Evolutionary conservation across 2,797 vertebrate species (phyloP).

Genomic region (Esox lucius): DNA sequence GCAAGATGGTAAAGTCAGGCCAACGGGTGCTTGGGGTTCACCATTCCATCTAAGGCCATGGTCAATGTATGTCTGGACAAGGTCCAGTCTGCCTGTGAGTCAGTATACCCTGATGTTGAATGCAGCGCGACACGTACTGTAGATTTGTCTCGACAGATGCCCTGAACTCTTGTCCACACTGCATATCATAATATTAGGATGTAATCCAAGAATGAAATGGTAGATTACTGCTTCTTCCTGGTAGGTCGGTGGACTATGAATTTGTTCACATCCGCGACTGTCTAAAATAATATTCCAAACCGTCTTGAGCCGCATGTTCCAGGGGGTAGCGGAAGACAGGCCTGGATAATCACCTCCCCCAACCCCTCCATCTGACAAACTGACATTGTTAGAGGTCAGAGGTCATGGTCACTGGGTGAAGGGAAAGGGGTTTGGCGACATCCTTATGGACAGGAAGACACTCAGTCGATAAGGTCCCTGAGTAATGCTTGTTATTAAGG

Average conservation of each 20-base stretch:
- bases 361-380: neutral
- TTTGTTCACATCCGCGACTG: neutral
- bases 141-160: slow-evolving; percentile 26
- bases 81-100: neutral
- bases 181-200: slow-evolving; percentile 29
- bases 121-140: slow-evolving; percentile 1
- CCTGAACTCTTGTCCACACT: slow-evolving; percentile 29
- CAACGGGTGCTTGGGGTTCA: slow-evolving; percentile 4
- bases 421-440: slow-evolving; percentile 47
- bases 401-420: slow-evolving; percentile 46
- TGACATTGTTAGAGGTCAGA: slow-evolving; percentile 35
- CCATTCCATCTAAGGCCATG: neutral
- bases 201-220: slow-evolving; percentile 13
- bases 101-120: slow-evolving; percentile 12
- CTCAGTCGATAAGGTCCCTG: slow-evolving; percentile 50
- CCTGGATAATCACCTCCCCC: neutral
- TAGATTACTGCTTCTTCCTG: slow-evolving; percentile 26
- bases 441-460: slow-evolving; percentile 56
- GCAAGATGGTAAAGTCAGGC: neutral
- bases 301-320: slow-evolving; percentile 9
- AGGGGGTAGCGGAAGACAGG: neutral
- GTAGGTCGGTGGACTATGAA: slow-evolving; percentile 20
- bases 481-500: slow-evolving; percentile 51
- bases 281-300: neutral
- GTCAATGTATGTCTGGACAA: slow-evolving; percentile 21